These are phyloP conservation scores for Glyptemys insculpta DNA, from an alignment of 2,797 vertebrate genomes.

Conservation along the genomic window DNA sequence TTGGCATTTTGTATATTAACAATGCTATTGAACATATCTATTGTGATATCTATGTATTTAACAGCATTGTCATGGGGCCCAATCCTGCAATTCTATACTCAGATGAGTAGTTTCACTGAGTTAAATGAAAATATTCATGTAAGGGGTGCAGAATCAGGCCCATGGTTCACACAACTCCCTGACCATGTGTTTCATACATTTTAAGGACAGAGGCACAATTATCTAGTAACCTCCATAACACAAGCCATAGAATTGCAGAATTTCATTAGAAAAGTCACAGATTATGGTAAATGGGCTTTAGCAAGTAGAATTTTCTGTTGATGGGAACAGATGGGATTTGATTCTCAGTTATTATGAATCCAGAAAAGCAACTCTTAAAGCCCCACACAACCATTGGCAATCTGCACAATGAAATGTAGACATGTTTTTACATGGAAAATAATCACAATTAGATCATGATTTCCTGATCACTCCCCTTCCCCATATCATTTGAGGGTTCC, in stretches of 20 bases:
- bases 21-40: background rate
- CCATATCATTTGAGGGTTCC: background rate
- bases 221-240: background rate
- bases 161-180: background rate
- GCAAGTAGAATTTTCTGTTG: background rate
- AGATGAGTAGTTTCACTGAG: fast-evolving
- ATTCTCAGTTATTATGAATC: background rate
- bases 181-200: background rate
- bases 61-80: background rate
- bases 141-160: background rate
- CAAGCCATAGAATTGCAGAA: background rate
- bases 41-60: background rate
- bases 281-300: background rate
- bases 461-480: background rate
- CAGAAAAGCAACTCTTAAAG: background rate
- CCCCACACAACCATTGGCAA: background rate
- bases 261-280: background rate
- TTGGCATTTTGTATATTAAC: background rate
- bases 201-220: background rate
- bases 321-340: background rate
- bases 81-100: fast-evolving
- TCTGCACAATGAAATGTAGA: background rate
- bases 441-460: background rate
- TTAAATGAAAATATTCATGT: background rate
- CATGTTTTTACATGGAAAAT: background rate